Conservation (phyloP, 2,888 invertebrate species). For the Callyntrura guangdongensis region DNA sequence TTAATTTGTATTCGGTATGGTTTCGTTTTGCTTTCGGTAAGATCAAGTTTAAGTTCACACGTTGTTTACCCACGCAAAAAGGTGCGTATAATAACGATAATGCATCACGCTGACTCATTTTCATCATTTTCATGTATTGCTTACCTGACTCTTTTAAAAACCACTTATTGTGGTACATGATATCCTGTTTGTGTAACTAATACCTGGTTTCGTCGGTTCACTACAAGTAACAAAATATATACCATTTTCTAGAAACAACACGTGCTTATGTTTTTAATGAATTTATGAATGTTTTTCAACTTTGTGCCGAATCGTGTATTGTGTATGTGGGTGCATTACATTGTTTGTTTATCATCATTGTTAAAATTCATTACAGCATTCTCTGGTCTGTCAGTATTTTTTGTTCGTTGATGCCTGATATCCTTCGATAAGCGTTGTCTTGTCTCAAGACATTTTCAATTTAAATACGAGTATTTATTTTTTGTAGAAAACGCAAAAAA, state of each 20-base stretch:
- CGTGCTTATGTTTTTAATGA: background rate
- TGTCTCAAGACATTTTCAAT: slow-evolving; percentile 37
- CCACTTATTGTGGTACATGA: background rate
- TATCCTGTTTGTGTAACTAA: background rate
- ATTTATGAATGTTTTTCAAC: background rate
- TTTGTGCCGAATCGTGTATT: background rate
- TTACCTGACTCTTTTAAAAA: background rate
- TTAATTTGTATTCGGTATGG: slow-evolving; percentile 16
- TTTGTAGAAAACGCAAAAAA: background rate
- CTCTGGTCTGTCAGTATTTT: background rate
- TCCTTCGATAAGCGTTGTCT: background rate
- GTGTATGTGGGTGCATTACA: too few species aligned
- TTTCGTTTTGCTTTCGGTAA: background rate
- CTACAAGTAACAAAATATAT: background rate
- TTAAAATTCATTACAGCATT: slow-evolving; percentile 18
- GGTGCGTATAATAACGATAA: too few species aligned
- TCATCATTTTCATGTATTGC: background rate
- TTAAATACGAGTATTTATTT: slow-evolving; percentile 46
- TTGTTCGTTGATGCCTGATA: background rate
- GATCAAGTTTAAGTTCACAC: background rate
- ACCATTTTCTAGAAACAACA: background rate
- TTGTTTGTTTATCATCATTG: background rate
- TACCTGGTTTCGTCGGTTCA: background rate
- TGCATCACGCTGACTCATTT: too few species aligned
- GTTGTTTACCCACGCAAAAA: background rate